Conservation (phyloP, 92 coral and sea anemone genomes). For the Pocillopora grandis region DNA sequence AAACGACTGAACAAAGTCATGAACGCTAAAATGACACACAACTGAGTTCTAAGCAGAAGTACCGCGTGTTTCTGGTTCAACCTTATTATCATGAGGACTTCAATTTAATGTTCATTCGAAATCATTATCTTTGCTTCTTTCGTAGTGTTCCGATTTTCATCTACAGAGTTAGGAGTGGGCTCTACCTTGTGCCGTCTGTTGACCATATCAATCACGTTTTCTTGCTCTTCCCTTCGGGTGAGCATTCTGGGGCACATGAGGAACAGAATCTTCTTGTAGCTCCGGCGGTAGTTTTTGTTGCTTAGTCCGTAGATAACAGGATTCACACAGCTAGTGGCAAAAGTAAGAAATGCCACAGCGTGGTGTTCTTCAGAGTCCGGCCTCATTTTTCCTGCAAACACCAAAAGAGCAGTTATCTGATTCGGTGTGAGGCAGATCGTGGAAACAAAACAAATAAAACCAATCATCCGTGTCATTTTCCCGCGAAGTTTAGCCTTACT, state of each 20-base stretch:
- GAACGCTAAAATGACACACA: too few relatives aligned
- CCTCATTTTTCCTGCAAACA: constrained; percentile 17
- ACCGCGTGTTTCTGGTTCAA: too few relatives aligned
- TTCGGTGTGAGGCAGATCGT: constrained; percentile 62
- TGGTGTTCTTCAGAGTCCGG: constrained; percentile 45
- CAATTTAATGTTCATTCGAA: too few relatives aligned
- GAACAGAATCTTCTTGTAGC: constrained; percentile 57
- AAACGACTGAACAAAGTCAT: too few relatives aligned
- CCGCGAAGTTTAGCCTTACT: constrained; percentile 41
- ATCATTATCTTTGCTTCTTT: too few relatives aligned
- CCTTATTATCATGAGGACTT: too few relatives aligned
- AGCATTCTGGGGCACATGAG: constrained; percentile 36
- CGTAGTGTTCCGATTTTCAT: too few relatives aligned
- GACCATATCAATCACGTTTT: too few relatives aligned
- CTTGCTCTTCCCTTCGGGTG: neutral
- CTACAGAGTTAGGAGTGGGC: too few relatives aligned
- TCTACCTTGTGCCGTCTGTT: too few relatives aligned
- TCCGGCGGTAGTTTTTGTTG: constrained; percentile 61
- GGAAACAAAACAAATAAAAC: constrained; percentile 37
- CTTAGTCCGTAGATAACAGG: constrained; percentile 69
- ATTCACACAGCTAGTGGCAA: constrained; percentile 57
- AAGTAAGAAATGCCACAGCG: constrained; percentile 50
- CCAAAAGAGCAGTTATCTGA: constrained; percentile 22
- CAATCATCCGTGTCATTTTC: constrained; percentile 61
- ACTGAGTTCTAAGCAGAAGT: too few relatives aligned